Conservation (phyloP, 2,888 invertebrate species). For the Lasioglossum malachurum region DNA sequence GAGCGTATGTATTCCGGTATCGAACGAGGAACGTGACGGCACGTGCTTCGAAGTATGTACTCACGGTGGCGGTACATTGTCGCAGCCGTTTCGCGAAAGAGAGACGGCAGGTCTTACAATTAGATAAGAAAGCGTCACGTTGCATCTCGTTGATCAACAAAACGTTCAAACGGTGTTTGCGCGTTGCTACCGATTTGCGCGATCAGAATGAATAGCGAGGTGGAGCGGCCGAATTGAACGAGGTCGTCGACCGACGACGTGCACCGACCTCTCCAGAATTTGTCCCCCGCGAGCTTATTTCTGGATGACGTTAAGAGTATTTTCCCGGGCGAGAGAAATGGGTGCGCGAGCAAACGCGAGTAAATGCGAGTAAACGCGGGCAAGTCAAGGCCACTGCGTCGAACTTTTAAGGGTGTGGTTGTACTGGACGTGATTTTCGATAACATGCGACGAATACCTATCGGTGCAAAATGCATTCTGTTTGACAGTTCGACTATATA, state of each 20-base stretch:
- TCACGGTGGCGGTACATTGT: not conserved
- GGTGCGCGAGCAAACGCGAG: not conserved
- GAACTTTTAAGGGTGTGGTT: conserved; percentile 4
- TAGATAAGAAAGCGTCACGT: not conserved
- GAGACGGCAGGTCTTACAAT: not conserved
- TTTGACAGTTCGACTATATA: too few relatives aligned
- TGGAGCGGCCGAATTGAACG: not conserved
- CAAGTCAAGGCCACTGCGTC: not conserved
- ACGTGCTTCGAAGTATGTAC: not conserved
- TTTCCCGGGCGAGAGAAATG: conserved; percentile 5
- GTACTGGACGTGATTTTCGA: not conserved
- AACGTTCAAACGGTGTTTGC: not conserved
- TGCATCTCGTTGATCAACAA: not conserved
- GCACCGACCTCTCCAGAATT: conserved; percentile 44
- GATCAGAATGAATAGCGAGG: not conserved
- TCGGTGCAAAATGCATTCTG: too few relatives aligned
- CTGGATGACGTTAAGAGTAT: conserved; percentile 32
- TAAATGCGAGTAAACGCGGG: not conserved
- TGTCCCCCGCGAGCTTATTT: conserved; percentile 39
- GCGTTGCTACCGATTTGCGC: not conserved
- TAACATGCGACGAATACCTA: not conserved
- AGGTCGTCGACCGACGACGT: conserved; percentile 40
- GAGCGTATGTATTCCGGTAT: too few relatives aligned
- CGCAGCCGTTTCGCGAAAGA: not conserved
- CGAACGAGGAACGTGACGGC: not conserved